Base-by-base conservation (phyloP, 2,888 invertebrate genomes). In the Acleris literana region DNA sequence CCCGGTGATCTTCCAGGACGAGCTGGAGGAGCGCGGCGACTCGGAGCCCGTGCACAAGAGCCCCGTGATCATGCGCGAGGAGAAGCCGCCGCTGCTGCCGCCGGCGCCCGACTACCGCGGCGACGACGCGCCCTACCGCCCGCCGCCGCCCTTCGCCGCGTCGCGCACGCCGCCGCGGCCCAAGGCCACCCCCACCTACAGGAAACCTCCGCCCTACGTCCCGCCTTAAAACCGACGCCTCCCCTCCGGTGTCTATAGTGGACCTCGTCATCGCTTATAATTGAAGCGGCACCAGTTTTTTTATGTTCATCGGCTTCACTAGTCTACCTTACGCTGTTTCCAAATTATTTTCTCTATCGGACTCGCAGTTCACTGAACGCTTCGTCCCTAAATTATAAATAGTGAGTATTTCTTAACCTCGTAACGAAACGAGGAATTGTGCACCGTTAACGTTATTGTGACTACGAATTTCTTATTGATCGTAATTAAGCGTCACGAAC, bases 1-100 rank as follows among this genome's bases (percentile, higher is more conserved):
- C 77, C 99, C 99, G 0, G 98, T 99, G 48, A 99, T 99, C 80
- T 99, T 99, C 90, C 97, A 97, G 87, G 99, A 99, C 85, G 99
- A 99, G 85, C 93, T 99, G 52, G 98, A 99, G 76, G 98, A 98
- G 79, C 96, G 98, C 76, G 97, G 97, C 0, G 97, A 97, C 84
- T 94, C 97, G 20, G 96, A 96, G 70, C 96, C 97, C 20, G 96
- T 96, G 29, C 97, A 97, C 82, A 97, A 98, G 90, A 96, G 97
- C 71, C 99, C 99, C 5, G 96, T 99, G 63, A 98, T 99, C 75
- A 94, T 99, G 88, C 97, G 97, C 80, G 98, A 99, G 76, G 99
- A 99, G 83, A 98, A 98, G 81, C 98, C 99, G 13, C 98, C 99
- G 6, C 89, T 98, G 66, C 94, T 97, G 59, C 97, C 97, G 5